Evolutionary conservation across 2,797 vertebrate genomes (phyloP), one percentile per base, ranked within the genome.

Genomic region (Poeciliopsis paucimaculata): DNA sequence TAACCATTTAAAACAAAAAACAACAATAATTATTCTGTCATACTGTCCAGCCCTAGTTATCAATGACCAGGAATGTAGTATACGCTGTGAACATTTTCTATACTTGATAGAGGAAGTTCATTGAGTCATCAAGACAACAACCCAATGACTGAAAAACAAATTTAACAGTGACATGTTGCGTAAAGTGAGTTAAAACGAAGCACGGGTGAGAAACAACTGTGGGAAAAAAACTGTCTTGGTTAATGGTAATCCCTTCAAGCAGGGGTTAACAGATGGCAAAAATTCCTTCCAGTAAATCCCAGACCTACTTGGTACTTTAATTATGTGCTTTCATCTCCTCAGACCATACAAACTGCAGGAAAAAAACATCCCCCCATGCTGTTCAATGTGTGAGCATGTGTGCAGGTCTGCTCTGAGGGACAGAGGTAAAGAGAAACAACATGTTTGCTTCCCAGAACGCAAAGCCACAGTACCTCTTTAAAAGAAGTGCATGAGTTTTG

Each of bases 221-320:
- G 49, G 45, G 4, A 64, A 78, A 84, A 81, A 86, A 82, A 79
- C 82, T 82, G 34, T 68, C 74, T 55, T 76, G 79, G 89, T 90
- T 87, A 86, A 90, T 82, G 88, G 86, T 90, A 92, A 90, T 92
- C 86, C 88, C 83, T 88, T 86, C 76, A 88, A 79, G 45, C 88
- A 85, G 81, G 83, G 90, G 89, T 90, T 91, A 89, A 94, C 90
- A 89, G 89, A 89, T 91, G 84, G 89, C 82, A 81, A 86, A 86
- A 91, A 92, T 46, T 83, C 86, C 86, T 92, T 93, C 91, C 89
- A 90, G 91, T 92, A 94, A 94, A 91, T 90, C 91, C 91, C 90
- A 87, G 84, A 92, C 86, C 91, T 88, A 88, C 93, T 94, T 94
- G 93, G 92, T 93, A 92, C 91, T 94, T 95, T 95, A 93, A 94